phyloP scores from a whole-genome alignment of 2,888 invertebrate species.

The Oligia strigilis region DNA sequence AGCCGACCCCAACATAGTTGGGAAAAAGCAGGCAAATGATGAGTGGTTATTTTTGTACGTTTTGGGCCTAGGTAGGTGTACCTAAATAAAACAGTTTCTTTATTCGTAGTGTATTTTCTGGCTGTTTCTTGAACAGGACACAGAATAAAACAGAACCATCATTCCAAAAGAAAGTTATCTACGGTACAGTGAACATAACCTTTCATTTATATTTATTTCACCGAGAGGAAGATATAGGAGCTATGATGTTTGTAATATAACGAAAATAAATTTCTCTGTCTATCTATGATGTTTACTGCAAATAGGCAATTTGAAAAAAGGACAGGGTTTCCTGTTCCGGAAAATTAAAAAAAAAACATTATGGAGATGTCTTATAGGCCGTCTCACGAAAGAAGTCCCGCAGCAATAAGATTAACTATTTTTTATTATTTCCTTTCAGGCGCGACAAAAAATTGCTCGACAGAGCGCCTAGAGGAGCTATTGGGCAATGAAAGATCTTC shows the following conservation, averaged over 20 bases:
- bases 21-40: too few relatives aligned
- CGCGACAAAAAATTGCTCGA: too few relatives aligned
- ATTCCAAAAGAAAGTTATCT: slow-evolving; percentile 10
- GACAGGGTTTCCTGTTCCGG: not conserved
- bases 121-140: not conserved
- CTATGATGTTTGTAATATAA: not conserved
- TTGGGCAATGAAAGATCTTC: too few relatives aligned
- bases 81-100: not conserved
- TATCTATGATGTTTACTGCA: not conserved
- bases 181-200: slow-evolving; percentile 11
- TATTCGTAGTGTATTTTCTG: not conserved
- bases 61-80: not conserved
- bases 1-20: too few relatives aligned
- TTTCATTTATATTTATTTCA: slow-evolving; percentile 16
- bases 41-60: not conserved
- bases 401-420: not conserved
- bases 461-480: too few relatives aligned
- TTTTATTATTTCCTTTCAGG: not conserved
- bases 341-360: slow-evolving; percentile 22
- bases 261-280: not conserved
- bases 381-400: too few relatives aligned
- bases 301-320: slow-evolving; percentile 2
- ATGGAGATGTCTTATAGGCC: not conserved
- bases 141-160: not conserved
- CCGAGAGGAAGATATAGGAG: not conserved